Conservation (phyloP, 1,140 invertebrate genomes). For the Cyrtorhinus lividipennis region DNA sequence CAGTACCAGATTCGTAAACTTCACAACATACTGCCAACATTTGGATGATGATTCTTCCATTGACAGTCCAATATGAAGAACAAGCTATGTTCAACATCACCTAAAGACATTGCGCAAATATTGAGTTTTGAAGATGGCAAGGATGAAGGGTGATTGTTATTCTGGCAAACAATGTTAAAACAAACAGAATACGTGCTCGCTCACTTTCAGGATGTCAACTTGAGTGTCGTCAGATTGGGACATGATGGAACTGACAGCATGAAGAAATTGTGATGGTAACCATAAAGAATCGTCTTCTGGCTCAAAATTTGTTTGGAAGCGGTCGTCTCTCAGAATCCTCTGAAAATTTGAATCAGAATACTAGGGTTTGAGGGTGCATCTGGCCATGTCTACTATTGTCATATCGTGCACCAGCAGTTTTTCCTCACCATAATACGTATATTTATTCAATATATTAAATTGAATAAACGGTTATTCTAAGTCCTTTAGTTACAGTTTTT, state of each 20-base stretch:
- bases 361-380: neutral
- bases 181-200: neutral
- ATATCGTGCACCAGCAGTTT: too few relatives aligned
- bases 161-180: neutral
- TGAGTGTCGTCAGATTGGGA: conserved; percentile 58
- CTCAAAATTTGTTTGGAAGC: conserved; percentile 80
- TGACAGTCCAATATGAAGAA: conserved; percentile 64
- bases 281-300: conserved; percentile 80
- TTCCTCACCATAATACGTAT: neutral
- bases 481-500: neutral
- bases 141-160: too few relatives aligned
- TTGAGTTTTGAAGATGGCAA: conserved; percentile 10
- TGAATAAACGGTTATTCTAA: neutral
- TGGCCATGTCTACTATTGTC: neutral
- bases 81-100: conserved; percentile 66
- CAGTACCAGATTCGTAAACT: conserved; percentile 54
- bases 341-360: conserved; percentile 31
- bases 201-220: conserved; percentile 54
- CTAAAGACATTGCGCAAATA: too few relatives aligned
- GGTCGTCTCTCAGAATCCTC: conserved; percentile 78
- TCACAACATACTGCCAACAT: conserved; percentile 58
- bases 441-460: neutral
- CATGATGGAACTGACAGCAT: conserved; percentile 61
- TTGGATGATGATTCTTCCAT: conserved; percentile 63
- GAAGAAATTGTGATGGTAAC: conserved; percentile 75